Base-by-base conservation (phyloP, 2,888 invertebrate genomes). In the Cryptocephalus moraei region DNA sequence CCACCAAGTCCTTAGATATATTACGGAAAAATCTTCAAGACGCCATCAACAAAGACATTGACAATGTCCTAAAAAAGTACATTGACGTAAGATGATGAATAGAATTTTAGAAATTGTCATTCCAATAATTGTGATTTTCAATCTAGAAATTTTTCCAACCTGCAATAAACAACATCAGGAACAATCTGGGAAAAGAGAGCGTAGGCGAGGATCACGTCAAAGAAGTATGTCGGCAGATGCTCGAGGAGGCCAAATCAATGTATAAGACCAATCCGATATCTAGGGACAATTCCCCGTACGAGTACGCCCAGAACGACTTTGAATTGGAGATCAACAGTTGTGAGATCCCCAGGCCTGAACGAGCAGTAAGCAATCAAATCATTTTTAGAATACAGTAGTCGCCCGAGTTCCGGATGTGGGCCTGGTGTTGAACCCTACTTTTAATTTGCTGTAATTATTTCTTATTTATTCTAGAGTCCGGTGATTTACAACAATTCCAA, bases 41-140 rank as follows among this genome's bases (percentile, higher is more conserved):
- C 51, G 79, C 80, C 42, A 84, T 88, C 36, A 87, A 87, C 58
- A 80, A 82, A 63, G 88, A 88, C 62, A 84, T 88, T 60, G 82
- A 86, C 70, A 77, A 78, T 67, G 80, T 88, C 43, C 79, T 89
- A 50, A 82, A 82, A 60, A 84, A 83, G 63, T 88, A 88, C 70
- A 72, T 87, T 49, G 84, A 86, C 70, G 86, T 85, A 65, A 60
- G 66, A 6, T 6, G 6, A 22, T 22, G 22, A 22, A 22, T 22
- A 22, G 22, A 52, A 14, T 44, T 9, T 31, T 22, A 36, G 41
- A 32, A 38, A 33, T 46, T 33, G 22, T 44, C 22, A 6, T 6
- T 22, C 22, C 22, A 22, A 4, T 22, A 22, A 22, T 22, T 22
- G 6, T 22, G 6, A 22, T 22, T 22, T 22, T 22, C 22, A 22